Evolutionary conservation across 2,797 vertebrate genomes (phyloP), one percentile per base, ranked within the genome.

Genomic region (Pipistrellus kuhlii): DNA sequence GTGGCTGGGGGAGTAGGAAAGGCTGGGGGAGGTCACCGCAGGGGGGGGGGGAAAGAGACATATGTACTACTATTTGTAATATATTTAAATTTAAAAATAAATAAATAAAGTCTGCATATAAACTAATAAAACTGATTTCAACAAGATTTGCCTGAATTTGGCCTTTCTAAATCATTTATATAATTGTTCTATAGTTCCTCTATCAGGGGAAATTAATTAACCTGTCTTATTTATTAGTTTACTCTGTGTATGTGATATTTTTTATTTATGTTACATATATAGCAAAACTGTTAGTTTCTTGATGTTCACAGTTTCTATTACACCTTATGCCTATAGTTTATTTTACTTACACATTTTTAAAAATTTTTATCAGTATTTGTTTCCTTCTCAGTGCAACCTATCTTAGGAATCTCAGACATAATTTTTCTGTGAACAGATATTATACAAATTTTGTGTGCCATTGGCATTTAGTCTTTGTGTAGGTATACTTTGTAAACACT

Each of bases 231-330:
- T 90, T 92, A 38, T 64, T 78, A 88, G 17, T 62, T 3, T 88
- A 41, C 35, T 62, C 18, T 25, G 2, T 53, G 8, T 76, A 38
- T 62, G 30, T 88, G 23, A 1, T 53, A 68, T 68, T 91, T 91
- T 55, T 93, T 88, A 6, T 25, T 35, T 13, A 14, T 84, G 8
- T 83, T 91, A 77, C 15, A 91, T 86, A 62, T 78, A 21, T 11
- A 48, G 23, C 9, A 75, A 78, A 95, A 80, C 97, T 98, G 97
- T 98, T 98, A 98, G 97, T 97, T 98, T 98, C 97, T 98, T 98
- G 96, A 98, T 97, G 98, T 97, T 97, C 97, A 97, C 98, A 98
- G 93, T 96, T 95, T 95, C 86, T 78, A 48, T 98, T 97, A 98
- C 78, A 95, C 98, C 94, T 97, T 95, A 96, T 97, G 97, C 96